Base-by-base conservation (phyloP, 2,113 vertebrate species). In the Menura novaehollandiae region DNA sequence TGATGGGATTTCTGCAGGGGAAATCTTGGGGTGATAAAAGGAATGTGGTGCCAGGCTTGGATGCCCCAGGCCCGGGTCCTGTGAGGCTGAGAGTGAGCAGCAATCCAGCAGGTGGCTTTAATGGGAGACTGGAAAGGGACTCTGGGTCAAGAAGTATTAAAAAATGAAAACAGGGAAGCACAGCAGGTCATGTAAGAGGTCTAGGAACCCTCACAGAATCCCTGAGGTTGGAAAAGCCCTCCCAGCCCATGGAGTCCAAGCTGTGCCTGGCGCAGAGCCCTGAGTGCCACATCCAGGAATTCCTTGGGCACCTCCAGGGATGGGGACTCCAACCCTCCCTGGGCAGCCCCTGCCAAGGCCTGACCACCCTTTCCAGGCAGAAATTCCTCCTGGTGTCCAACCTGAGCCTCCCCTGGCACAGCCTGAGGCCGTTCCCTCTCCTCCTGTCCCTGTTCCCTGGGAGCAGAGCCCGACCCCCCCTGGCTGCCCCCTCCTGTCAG, bases 71-170 rank as follows among this genome's bases (percentile, higher is more conserved):
- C 39, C 39, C 13, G n/a, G 30, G 27, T 3, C 2, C 11, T 6
- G 60, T 1, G 67, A 13, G 73, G 30, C 37, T 6, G 26, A 12
- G 68, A 18, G 26, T 1, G 8, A 3, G 28, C 41, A 55, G 51
- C 7, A 49, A 3, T 5, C 18, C 6, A 62, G 37, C 44, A 0
- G 4, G 44, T 7, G 16, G 7, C 2, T 46, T 27, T 7, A 3
- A 3, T 13, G 49, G 53, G 66, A 39, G n/a, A 5, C 43, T 58
- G 78, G 66, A 30, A 27, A n/a, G 10, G 44, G 35, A 6, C 7
- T 35, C 46, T 41, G 53, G 3, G 23, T 47, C 44, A 44, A 39
- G 53, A 12, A 14, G 35, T 8, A 2, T 27, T 7, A 41, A 41
- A 41, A 41, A 41, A 41, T 41, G 39, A 7, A 44, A 44, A 44